Evolutionary conservation across 1,140 invertebrate genomes (phyloP).

Genomic region (Aphelenchoides fujianensis): DNA sequence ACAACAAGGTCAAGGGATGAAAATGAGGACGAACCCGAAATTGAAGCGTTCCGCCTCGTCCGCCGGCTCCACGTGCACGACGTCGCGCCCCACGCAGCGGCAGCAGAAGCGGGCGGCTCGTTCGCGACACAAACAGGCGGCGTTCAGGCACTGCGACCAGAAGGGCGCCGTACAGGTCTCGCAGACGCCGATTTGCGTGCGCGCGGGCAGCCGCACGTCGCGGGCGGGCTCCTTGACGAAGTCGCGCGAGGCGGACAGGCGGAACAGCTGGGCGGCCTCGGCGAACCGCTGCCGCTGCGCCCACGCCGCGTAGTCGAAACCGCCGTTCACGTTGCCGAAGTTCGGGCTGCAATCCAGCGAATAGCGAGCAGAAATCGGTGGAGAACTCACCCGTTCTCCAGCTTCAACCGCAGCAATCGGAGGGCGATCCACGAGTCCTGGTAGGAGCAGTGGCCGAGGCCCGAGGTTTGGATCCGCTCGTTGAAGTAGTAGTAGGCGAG

Average conservation of each 20-base stretch:
- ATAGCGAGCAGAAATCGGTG: neutral
- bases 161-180: neutral
- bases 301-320: constrained; percentile 15
- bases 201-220: constrained; percentile 1
- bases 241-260: neutral
- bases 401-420: constrained; percentile 10
- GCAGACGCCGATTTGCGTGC: neutral
- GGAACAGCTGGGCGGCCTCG: neutral
- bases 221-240: neutral
- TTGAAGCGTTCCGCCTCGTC: neutral
- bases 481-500: constrained; percentile 10
- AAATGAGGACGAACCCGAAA: neutral
- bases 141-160: neutral
- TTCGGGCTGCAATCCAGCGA: neutral
- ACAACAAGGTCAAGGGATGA: neutral
- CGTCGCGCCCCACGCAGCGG: neutral
- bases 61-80: neutral
- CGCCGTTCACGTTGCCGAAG: constrained; percentile 7
- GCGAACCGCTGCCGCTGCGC: neutral
- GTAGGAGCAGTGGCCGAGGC: constrained; percentile 9
- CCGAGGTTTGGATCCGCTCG: constrained; percentile 8
- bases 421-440: constrained; percentile 14
- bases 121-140: neutral
- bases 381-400: constrained; percentile 1
- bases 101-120: neutral